A percentile compares a stretch with the other conserved stretches of the same genome.
Evolutionary conservation across 1,140 invertebrate species (phyloP).

Genomic region (Tetramorium simillimum): DNA sequence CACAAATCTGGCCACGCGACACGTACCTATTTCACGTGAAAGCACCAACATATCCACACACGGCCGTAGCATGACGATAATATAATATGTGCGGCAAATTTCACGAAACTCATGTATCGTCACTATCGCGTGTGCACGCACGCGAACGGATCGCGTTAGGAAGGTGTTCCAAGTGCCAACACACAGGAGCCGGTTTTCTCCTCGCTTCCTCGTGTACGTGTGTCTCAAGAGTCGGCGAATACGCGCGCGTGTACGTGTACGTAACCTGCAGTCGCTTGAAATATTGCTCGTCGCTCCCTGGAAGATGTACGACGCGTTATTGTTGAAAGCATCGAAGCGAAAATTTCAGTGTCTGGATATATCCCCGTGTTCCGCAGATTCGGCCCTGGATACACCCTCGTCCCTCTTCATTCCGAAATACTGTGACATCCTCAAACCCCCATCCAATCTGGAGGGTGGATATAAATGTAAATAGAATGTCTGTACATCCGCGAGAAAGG

Average conservation of each 20-base stretch:
- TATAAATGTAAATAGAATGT: slow-evolving; percentile 83
- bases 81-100: slow-evolving; percentile 61
- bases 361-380: slow-evolving; percentile 70
- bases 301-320: slow-evolving; percentile 84
- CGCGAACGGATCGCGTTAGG: slow-evolving; percentile 56
- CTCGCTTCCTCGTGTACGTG: slow-evolving; percentile 27
- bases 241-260: background rate
- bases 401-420: slow-evolving; percentile 52
- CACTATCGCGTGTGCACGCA: slow-evolving; percentile 45
- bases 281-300: slow-evolving; percentile 82
- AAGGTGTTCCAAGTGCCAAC: slow-evolving; percentile 48
- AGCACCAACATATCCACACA: background rate
- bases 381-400: slow-evolving; percentile 68
- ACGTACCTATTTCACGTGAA: background rate
- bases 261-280: slow-evolving; percentile 79
- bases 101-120: slow-evolving; percentile 55
- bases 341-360: slow-evolving; percentile 83
- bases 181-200: slow-evolving; percentile 30
- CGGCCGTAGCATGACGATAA: background rate
- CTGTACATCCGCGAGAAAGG: slow-evolving; percentile 77
- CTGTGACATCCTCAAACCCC: slow-evolving; percentile 69
- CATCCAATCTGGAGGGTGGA: slow-evolving; percentile 74
- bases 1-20: background rate
- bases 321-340: slow-evolving; percentile 83
- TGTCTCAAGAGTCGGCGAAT: slow-evolving; percentile 32